phyloP scores from a whole-genome alignment of 2,888 invertebrate genomes.

The Hydropsyche betteni region DNA sequence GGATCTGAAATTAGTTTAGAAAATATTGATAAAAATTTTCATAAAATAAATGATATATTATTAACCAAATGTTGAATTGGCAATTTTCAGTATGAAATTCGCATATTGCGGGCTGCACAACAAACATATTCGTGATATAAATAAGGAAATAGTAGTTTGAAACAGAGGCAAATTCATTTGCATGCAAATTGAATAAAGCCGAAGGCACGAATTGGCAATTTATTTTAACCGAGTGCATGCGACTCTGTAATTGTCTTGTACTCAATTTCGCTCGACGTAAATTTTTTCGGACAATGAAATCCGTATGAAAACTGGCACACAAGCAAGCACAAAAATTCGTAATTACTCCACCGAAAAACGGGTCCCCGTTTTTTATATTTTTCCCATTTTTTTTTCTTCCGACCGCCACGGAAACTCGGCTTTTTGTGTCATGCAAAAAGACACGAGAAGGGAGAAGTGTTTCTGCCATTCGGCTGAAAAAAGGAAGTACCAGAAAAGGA shows the following conservation, averaged over 20 bases:
- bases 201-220: constrained; percentile 39
- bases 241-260: constrained; percentile 18
- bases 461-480: constrained; percentile 30
- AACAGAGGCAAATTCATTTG: constrained; percentile 36
- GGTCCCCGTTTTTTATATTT: constrained; percentile 24
- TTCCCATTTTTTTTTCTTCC: constrained; percentile 22
- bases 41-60: too few species aligned
- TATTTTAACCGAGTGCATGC: constrained; percentile 33
- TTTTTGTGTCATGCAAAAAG: constrained; percentile 41
- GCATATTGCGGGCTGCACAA: too few species aligned
- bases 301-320: constrained; percentile 25
- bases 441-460: constrained; percentile 42
- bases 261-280: neutral
- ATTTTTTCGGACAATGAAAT: constrained; percentile 27
- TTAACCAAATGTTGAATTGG: too few species aligned
- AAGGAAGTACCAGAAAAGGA: constrained; percentile 7
- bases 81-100: too few species aligned
- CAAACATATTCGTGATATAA: too few species aligned
- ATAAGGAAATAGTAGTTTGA: neutral
- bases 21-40: too few species aligned
- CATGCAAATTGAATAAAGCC: constrained; percentile 38
- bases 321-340: constrained; percentile 36
- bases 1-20: too few species aligned
- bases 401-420: constrained; percentile 26
- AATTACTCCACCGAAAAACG: constrained; percentile 42